phyloP scores from a whole-genome alignment of 2,797 vertebrate species.

The Semotilus atromaculatus region DNA sequence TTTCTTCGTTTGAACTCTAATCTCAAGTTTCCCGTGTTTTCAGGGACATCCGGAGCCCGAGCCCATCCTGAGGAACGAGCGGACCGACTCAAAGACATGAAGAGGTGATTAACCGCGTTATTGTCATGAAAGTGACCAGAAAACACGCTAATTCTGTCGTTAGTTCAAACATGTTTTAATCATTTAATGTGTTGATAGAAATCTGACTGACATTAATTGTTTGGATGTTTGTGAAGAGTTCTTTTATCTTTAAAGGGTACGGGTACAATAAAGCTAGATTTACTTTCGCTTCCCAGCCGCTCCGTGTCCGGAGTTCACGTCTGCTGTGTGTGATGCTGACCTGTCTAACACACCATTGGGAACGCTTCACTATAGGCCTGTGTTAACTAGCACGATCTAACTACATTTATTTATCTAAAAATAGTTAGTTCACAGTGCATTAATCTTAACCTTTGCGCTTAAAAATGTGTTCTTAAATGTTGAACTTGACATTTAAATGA shows the following conservation, averaged over 20 bases:
- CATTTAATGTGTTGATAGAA: background rate
- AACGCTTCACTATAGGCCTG: background rate
- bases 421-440: too few species aligned
- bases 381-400: too few species aligned
- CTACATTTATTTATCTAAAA: too few species aligned
- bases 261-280: background rate
- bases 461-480: background rate
- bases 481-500: too few species aligned
- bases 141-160: background rate
- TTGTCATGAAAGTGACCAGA: background rate
- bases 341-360: background rate
- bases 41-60: conserved; percentile 56
- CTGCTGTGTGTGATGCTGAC: background rate
- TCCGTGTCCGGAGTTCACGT: background rate
- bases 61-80: background rate
- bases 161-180: background rate
- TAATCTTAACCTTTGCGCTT: background rate
- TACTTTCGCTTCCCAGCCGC: background rate
- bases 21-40: conserved; percentile 14
- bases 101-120: conserved; percentile 36
- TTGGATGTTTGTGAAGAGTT: background rate
- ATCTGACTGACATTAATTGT: background rate
- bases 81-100: conserved; percentile 47
- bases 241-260: background rate
- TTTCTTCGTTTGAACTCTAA: background rate